These are phyloP conservation scores for Psilopogon haemacephalus DNA, from an alignment of 2,113 vertebrate genomes.

Conservation along the genomic window DNA sequence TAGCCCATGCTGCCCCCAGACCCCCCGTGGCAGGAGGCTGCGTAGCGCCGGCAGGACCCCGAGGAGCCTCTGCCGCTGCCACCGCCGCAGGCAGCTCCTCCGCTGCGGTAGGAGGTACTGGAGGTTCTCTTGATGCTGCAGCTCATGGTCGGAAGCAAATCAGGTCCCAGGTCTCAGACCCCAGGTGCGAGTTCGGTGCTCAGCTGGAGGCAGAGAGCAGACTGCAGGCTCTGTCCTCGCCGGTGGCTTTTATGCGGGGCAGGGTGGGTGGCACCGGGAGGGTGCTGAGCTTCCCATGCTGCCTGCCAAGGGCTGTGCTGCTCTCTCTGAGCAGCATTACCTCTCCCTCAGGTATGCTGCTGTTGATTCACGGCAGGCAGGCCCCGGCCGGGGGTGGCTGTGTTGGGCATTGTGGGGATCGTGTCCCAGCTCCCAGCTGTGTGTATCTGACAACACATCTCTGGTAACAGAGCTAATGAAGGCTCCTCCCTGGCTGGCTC, in stretches of 20 bases:
- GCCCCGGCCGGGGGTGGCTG: slow-evolving; percentile 34
- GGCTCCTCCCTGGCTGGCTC: neutral
- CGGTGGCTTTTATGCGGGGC: neutral
- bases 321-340: slow-evolving; percentile 45
- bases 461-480: neutral
- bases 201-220: neutral
- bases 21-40: neutral
- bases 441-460: neutral
- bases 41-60: slow-evolving; percentile 8
- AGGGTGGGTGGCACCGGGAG: neutral
- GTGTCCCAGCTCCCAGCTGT: neutral
- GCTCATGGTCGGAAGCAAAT: slow-evolving; percentile 2
- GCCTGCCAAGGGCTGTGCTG: slow-evolving; percentile 20
- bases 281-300: slow-evolving; percentile 16
- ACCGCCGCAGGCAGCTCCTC: neutral
- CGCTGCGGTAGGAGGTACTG: slow-evolving; percentile 34
- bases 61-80: neutral
- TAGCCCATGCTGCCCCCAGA: neutral
- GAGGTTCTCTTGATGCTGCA: slow-evolving; percentile 52
- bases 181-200: neutral
- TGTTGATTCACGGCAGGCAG: slow-evolving; percentile 35
- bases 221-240: neutral
- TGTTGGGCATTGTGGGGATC: neutral
- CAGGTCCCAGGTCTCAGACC: neutral
- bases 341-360: slow-evolving; percentile 26